phyloP scores from a whole-genome alignment of 2,113 vertebrate genomes.

The Isichthys henryi region DNA sequence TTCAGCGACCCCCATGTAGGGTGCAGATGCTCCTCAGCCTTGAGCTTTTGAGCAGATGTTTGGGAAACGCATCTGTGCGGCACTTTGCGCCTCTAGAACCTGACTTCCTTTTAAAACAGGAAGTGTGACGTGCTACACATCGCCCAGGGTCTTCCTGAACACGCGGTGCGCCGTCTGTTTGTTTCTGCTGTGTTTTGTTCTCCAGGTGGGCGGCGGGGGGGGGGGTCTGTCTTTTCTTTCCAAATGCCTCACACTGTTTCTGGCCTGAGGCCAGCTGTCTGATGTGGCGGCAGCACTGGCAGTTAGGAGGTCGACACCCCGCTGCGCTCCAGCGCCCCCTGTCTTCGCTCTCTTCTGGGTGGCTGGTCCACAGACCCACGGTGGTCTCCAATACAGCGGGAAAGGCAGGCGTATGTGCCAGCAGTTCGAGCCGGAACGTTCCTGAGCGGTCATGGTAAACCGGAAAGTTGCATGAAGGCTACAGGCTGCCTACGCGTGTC shows the following conservation, averaged over 20 bases:
- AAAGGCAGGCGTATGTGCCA: not conserved
- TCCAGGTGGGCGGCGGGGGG: not conserved
- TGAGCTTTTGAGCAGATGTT: not conserved
- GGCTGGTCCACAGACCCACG: not conserved
- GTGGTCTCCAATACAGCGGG: too few relatives aligned
- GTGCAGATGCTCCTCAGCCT: not conserved
- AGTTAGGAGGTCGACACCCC: not conserved
- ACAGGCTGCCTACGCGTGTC: not conserved
- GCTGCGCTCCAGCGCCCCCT: not conserved
- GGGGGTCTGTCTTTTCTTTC: not conserved
- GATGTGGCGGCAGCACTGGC: not conserved
- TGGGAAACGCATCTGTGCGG: not conserved
- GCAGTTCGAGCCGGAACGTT: not conserved
- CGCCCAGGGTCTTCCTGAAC: not conserved
- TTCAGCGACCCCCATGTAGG: not conserved
- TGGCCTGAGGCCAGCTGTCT: not conserved
- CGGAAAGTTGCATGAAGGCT: not conserved
- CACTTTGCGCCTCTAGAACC: not conserved
- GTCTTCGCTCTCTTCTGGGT: not conserved
- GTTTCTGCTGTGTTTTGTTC: not conserved
- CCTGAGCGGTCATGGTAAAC: not conserved
- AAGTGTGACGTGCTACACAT: not conserved
- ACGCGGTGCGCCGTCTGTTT: not conserved
- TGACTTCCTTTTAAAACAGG: slow-evolving; percentile 3
- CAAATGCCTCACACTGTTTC: not conserved